These are phyloP conservation scores for Ceratoteleas bidentatus DNA, from an alignment of 1,140 invertebrate genomes.

Conservation along the genomic window DNA sequence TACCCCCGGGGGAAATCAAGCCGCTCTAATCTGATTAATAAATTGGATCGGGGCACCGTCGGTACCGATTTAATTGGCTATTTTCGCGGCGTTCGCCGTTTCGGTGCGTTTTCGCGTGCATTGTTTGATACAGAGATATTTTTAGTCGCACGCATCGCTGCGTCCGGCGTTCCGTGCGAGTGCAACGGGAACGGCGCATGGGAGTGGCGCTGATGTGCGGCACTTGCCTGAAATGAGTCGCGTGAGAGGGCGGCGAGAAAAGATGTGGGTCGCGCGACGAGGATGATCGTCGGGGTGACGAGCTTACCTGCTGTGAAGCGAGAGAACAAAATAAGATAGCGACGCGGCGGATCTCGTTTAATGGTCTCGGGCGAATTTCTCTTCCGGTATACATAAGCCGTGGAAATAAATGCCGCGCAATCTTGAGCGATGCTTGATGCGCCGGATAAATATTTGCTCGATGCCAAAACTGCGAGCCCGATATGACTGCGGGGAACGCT, in stretches of 20 bases:
- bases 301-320: slow-evolving; percentile 71
- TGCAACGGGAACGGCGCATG: slow-evolving; percentile 35
- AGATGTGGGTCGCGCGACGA: slow-evolving; percentile 66
- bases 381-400: slow-evolving; percentile 50
- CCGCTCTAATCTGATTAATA: slow-evolving; percentile 81
- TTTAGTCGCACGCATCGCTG: slow-evolving; percentile 52
- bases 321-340: slow-evolving; percentile 64
- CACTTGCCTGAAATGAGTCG: slow-evolving; percentile 67
- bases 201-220: slow-evolving; percentile 67
- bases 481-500: neutral
- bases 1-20: slow-evolving; percentile 79
- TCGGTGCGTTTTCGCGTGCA: slow-evolving; percentile 52
- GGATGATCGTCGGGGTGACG: slow-evolving; percentile 68
- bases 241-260: slow-evolving; percentile 50
- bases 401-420: slow-evolving; percentile 22
- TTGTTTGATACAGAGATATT: slow-evolving; percentile 41
- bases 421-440: slow-evolving; percentile 25
- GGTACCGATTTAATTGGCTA: slow-evolving; percentile 77
- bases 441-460: slow-evolving; percentile 37
- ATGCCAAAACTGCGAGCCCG: slow-evolving; percentile 5
- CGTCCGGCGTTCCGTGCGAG: slow-evolving; percentile 36
- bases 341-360: slow-evolving; percentile 62
- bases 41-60: slow-evolving; percentile 76
- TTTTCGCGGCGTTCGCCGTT: slow-evolving; percentile 62
- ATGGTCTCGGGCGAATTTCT: slow-evolving; percentile 43